A percentile compares a stretch with the other conserved stretches of the same genome.
phyloP scores from a whole-genome alignment of 2,888 invertebrate species.

The Habrosyne pyritoides region DNA sequence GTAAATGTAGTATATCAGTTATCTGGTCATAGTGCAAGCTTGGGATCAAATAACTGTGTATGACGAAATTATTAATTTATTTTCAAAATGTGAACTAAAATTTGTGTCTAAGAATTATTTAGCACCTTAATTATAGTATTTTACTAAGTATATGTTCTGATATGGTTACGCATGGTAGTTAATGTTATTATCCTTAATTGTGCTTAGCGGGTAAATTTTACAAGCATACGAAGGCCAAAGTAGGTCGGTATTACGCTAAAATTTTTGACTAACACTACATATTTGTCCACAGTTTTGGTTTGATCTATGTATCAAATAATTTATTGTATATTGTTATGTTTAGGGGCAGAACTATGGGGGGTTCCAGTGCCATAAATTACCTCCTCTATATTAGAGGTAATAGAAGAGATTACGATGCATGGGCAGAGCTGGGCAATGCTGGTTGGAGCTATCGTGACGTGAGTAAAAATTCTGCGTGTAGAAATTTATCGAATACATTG shows the following conservation, averaged over 20 bases:
- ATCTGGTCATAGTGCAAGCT: no score
- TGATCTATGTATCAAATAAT: not conserved
- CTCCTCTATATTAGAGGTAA: conserved; percentile 86
- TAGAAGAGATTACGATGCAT: conserved; percentile 85
- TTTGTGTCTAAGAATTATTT: not conserved
- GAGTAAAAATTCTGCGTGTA: conserved; percentile 12
- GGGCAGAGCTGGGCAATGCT: conserved; percentile 85
- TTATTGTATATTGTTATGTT: not conserved
- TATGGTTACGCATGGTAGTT: not conserved
- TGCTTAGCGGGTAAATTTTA: not conserved
- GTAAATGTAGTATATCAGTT: no score
- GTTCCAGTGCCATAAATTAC: conserved; percentile 86
- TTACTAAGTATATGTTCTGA: not conserved
- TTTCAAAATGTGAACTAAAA: not conserved
- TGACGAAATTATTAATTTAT: no score
- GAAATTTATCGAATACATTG: no score
- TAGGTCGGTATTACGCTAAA: not conserved
- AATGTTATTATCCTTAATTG: not conserved
- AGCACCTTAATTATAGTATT: not conserved
- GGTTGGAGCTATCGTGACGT: conserved; percentile 86
- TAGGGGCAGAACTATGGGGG: conserved; percentile 86
- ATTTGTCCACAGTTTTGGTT: conserved; percentile 15
- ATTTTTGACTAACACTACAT: not conserved
- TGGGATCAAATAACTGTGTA: no score
- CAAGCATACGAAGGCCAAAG: not conserved